phyloP scores from a whole-genome alignment of 2,797 vertebrate genomes.

The Falco columbarius region DNA sequence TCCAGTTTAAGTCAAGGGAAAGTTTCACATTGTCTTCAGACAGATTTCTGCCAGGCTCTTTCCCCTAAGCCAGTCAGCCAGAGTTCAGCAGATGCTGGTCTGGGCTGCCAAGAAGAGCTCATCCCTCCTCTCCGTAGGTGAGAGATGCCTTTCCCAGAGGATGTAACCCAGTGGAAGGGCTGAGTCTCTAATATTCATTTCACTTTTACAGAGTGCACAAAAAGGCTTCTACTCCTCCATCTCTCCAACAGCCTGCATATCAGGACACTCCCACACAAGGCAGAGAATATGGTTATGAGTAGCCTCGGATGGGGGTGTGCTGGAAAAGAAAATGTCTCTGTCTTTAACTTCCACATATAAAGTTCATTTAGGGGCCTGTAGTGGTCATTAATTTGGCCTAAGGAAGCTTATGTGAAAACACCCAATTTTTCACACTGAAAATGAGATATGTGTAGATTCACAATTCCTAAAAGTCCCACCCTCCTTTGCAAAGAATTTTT shows the following conservation, averaged over 20 bases:
- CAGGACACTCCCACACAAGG: fast-evolving
- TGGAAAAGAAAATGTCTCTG: background rate
- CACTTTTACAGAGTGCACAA: background rate
- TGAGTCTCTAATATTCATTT: background rate
- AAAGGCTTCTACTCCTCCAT: background rate
- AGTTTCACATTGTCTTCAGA: background rate
- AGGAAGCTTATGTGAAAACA: background rate
- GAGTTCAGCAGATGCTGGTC: background rate
- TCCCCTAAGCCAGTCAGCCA: background rate
- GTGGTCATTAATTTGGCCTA: background rate
- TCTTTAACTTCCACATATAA: background rate
- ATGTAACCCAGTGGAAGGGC: background rate
- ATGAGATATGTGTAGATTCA: background rate
- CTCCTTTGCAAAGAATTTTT: background rate
- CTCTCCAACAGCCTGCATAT: background rate
- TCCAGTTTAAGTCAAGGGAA: background rate
- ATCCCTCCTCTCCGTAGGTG: background rate
- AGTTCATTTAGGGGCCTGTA: background rate
- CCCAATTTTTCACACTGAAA: background rate
- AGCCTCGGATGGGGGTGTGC: background rate
- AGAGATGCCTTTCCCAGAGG: background rate
- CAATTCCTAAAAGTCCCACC: background rate
- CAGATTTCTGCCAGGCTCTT: background rate
- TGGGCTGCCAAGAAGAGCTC: background rate
- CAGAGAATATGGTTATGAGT: background rate